Evolutionary conservation across 2,797 vertebrate species (phyloP).

Genomic region (Lagorchestes hirsutus): DNA sequence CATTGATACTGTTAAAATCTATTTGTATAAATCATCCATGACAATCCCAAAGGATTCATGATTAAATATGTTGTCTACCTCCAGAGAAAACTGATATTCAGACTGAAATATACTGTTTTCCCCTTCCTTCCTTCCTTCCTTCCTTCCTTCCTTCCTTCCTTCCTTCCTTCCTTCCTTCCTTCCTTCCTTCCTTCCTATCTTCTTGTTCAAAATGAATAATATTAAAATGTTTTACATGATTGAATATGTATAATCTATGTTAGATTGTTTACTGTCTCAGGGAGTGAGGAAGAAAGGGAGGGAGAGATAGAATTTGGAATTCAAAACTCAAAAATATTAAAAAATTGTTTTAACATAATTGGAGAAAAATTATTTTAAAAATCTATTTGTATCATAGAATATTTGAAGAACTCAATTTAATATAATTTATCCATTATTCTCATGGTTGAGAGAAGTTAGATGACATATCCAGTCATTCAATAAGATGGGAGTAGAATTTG

Average conservation of each 20-base stretch:
- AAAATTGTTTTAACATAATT: no score
- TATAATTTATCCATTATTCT: neutral
- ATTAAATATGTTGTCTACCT: slow-evolving; percentile 8
- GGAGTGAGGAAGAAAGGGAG: no score
- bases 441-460: neutral
- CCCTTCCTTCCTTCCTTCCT: neutral
- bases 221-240: no score
- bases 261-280: no score
- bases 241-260: no score
- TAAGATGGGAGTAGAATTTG: neutral
- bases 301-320: no score
- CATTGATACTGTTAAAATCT: slow-evolving; percentile 38
- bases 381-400: neutral
- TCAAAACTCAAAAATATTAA: no score
- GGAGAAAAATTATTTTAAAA: neutral
- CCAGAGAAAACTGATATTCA: neutral
- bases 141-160: neutral
- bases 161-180: no score
- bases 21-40: slow-evolving; percentile 26
- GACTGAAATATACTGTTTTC: neutral
- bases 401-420: neutral
- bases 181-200: no score
- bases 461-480: neutral
- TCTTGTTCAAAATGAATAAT: no score
- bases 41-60: slow-evolving; percentile 7